Evolutionary conservation across 2,888 invertebrate genomes (phyloP).

Genomic region (Ephialtes manifestator): DNA sequence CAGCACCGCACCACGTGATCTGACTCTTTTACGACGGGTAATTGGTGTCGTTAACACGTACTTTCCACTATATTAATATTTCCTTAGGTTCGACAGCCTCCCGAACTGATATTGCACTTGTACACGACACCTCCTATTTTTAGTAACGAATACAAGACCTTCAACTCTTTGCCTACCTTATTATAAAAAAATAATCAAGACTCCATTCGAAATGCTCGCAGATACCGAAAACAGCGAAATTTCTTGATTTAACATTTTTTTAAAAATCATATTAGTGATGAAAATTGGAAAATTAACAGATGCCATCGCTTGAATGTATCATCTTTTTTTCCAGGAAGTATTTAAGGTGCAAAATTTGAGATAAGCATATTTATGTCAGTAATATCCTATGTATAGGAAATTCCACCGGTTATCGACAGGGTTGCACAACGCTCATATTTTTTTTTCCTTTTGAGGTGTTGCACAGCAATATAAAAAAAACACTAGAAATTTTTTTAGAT

Average conservation of each 20-base stretch:
- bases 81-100: slow-evolving; percentile 22
- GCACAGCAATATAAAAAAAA: too few relatives aligned
- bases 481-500: too few relatives aligned
- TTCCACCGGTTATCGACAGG: too few relatives aligned
- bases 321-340: too few relatives aligned
- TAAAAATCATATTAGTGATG: too few relatives aligned
- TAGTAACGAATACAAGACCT: not conserved
- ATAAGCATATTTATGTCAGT: too few relatives aligned
- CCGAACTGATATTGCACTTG: not conserved
- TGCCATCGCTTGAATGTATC: slow-evolving; percentile 5
- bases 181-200: not conserved
- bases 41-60: slow-evolving; percentile 58
- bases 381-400: too few relatives aligned
- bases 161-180: not conserved
- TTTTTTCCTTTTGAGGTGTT: too few relatives aligned
- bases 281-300: slow-evolving; percentile 24
- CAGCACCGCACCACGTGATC: slow-evolving; percentile 32
- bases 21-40: slow-evolving; percentile 52
- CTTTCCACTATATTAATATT: slow-evolving; percentile 59
- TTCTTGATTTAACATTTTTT: slow-evolving; percentile 5
- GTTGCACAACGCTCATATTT: too few relatives aligned
- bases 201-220: slow-evolving; percentile 21
- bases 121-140: not conserved
- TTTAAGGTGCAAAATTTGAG: too few relatives aligned
- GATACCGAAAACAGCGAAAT: not conserved